These are phyloP conservation scores for Triplophysa yarkandensis DNA, from an alignment of 2,797 vertebrate genomes.

Conservation along the genomic window DNA sequence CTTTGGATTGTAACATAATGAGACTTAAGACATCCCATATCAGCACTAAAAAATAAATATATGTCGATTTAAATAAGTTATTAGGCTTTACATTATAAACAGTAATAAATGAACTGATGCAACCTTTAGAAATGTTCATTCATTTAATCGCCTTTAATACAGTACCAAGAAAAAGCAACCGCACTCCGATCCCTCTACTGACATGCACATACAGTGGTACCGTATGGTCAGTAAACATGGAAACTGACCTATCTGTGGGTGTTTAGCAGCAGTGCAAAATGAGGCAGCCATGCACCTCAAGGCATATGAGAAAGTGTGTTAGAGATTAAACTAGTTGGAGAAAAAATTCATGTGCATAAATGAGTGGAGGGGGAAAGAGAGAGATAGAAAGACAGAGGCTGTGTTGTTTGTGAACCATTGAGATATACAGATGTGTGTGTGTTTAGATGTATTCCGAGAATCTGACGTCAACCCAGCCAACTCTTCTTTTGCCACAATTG, in stretches of 20 bases:
- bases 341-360: background rate
- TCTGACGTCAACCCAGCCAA: background rate
- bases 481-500: slow-evolving; percentile 1
- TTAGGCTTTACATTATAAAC: background rate
- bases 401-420: background rate
- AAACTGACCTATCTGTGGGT: slow-evolving; percentile 1
- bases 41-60: background rate
- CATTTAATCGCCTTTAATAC: background rate
- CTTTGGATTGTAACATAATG: background rate
- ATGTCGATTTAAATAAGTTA: background rate
- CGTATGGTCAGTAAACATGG: background rate
- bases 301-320: background rate
- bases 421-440: background rate
- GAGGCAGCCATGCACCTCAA: slow-evolving; percentile 36
- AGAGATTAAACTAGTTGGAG: background rate
- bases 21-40: background rate
- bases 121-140: background rate
- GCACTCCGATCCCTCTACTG: background rate
- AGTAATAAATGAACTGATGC: slow-evolving; percentile 6
- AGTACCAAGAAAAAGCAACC: background rate
- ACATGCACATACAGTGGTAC: background rate
- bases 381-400: background rate
- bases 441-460: background rate
- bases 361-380: background rate
- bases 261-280: slow-evolving; percentile 32